Evolutionary conservation across 2,797 vertebrate species (phyloP), one percentile per base, ranked within the genome.

Genomic region (Rhadinocentrus ornatus): DNA sequence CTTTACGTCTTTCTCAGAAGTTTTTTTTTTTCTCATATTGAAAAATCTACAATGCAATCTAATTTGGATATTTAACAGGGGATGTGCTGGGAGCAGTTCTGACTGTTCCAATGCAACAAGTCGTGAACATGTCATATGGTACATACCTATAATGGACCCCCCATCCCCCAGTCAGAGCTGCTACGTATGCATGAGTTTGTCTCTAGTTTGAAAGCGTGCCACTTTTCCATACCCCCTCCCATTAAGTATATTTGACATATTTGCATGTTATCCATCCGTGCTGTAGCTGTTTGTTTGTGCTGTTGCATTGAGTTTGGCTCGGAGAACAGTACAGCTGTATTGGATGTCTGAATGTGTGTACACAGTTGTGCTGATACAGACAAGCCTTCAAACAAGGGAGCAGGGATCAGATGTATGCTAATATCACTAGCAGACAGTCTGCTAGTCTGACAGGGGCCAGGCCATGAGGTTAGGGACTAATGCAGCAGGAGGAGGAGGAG

Each of bases 361-460:
- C 73, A 78, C 69, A 80, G 77, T 81, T 79, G 81, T 77, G 82
- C 86, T 80, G 85, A 86, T 79, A 82, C 77, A 67, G 85, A 82
- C 86, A 81, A 84, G 85, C 79, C 76, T 76, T 78, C 62, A 31
- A 83, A 85, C 69, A 48, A 62, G 77, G 67, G 62, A 83, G 71
- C 75, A 73, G 72, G 68, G 80, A 90, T 91, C 88, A 86, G 85
- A 87, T 90, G 87, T 79, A 86, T 84, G 88, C 79, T 86, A 88
- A 89, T 88, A 84, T 78, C 71, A 72, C 70, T 74, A 69, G 81
- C 73, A 86, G 75, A 83, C 83, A 69, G 84, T 83, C 86, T 83
- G 77, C 73, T 80, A 11, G 44, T 82, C 84, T 78, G 84, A 84
- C 81, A 69, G 71, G 56, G 78, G 72, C 74, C 70, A 60, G 71